Percentiles rank a stretch among this genome's conserved stretches.
Evolutionary conservation across 2,797 vertebrate species (phyloP).

Genomic region (Lindbergichthys nudifrons): DNA sequence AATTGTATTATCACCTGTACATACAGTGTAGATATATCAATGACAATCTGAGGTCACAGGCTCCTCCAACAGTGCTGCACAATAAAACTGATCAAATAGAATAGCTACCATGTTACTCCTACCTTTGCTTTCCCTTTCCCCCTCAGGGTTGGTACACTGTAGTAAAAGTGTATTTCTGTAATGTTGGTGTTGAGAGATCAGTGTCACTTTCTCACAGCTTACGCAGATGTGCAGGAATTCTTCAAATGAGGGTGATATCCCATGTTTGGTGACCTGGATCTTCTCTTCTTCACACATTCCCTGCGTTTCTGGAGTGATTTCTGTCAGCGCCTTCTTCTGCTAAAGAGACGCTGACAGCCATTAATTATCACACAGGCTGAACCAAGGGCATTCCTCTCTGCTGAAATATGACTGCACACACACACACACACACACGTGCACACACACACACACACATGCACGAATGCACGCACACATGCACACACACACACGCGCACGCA

Average conservation of each 20-base stretch:
- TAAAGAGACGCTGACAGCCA: constrained; percentile 81
- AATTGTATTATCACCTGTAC: too few species aligned
- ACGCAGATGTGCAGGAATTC: constrained; percentile 66
- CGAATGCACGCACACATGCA: too few species aligned
- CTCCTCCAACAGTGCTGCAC: too few species aligned
- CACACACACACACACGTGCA: background rate
- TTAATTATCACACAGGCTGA: constrained; percentile 83
- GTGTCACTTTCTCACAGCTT: constrained; percentile 33
- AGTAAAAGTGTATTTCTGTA: background rate
- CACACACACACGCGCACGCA: background rate
- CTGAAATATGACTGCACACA: constrained; percentile 49
- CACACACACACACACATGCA: background rate
- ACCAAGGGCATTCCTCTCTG: constrained; percentile 77
- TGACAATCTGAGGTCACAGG: too few species aligned
- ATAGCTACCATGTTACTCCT: too few species aligned
- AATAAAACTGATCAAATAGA: too few species aligned
- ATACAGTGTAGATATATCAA: too few species aligned
- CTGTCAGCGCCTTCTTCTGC: constrained; percentile 81
- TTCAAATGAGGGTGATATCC: constrained; percentile 61
- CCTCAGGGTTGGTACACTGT: too few species aligned
- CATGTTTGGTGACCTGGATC: constrained; percentile 62
- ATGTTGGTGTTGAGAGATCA: constrained; percentile 41
- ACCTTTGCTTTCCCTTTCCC: too few species aligned
- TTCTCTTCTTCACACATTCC: constrained; percentile 74
- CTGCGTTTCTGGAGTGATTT: constrained; percentile 74